Evolutionary conservation across 2,797 vertebrate genomes (phyloP).

Genomic region (Lemur catta): DNA sequence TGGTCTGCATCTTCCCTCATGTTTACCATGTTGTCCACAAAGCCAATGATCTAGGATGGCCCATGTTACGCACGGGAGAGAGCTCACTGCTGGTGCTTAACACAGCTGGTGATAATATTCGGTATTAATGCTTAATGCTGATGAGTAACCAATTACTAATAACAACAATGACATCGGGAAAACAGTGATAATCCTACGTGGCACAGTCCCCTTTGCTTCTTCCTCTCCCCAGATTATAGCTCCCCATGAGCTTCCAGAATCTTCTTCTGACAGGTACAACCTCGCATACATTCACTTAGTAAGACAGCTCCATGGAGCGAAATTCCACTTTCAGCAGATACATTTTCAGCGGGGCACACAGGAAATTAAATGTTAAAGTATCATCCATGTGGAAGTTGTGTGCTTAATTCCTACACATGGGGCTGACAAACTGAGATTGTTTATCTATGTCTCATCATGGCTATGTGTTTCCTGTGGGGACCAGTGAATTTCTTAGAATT

Average conservation of each 20-base stretch:
- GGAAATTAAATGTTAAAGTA: slow-evolving; percentile 53
- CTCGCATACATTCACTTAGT: not conserved
- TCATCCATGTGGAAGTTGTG: slow-evolving; percentile 32
- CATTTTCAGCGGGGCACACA: not conserved
- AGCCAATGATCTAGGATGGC: not conserved
- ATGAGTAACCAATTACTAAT: slow-evolving; percentile 11
- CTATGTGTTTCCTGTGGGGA: not conserved
- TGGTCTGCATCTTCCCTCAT: not conserved
- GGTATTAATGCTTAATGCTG: slow-evolving; percentile 44
- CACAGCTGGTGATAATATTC: not conserved
- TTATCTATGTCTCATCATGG: slow-evolving; percentile 43
- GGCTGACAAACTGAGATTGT: not conserved
- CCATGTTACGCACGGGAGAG: not conserved
- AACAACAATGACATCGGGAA: not conserved
- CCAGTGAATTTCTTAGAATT: slow-evolving; percentile 2
- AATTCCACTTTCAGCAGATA: slow-evolving; percentile 50
- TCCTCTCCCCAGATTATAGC: slow-evolving; percentile 19
- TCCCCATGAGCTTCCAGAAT: slow-evolving; percentile 40
- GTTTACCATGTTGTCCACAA: not conserved
- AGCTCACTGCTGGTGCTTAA: not conserved
- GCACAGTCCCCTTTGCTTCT: not conserved
- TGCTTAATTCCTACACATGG: slow-evolving; percentile 45
- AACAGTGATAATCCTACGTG: not conserved
- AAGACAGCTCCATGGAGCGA: slow-evolving; percentile 46
- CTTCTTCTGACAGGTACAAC: slow-evolving; percentile 24